These are phyloP conservation scores for Beaufortia kweichowensis DNA, from an alignment of 2,113 vertebrate genomes.

Conservation along the genomic window DNA sequence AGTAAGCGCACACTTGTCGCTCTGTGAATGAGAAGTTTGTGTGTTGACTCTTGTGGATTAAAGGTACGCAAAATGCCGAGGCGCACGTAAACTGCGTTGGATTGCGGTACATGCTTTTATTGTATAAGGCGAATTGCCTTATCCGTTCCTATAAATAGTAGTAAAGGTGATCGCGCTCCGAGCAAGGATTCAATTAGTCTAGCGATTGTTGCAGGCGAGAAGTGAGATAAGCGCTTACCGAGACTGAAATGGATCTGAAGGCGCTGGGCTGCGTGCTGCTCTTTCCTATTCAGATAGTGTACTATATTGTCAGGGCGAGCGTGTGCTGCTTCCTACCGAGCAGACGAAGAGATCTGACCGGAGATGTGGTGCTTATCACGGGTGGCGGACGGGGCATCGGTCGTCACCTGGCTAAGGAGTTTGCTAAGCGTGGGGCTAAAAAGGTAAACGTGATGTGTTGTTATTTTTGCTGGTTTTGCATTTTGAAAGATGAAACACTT, in stretches of 20 bases:
- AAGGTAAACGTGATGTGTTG: conserved; percentile 78
- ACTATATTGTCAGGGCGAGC: conserved; percentile 75
- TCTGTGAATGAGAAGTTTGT: conserved; percentile 16
- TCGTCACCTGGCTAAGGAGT: conserved; percentile 89
- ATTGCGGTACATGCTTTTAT: not conserved
- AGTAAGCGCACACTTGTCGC: conserved; percentile 40
- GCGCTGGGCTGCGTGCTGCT: conserved; percentile 81
- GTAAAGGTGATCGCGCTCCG: conserved; percentile 36
- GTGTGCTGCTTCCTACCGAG: conserved; percentile 76
- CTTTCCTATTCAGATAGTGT: conserved; percentile 83
- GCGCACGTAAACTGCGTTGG: conserved; percentile 5
- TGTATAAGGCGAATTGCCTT: conserved; percentile 7
- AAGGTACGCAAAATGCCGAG: conserved; percentile 26
- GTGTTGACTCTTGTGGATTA: not conserved
- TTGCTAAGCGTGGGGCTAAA: conserved; percentile 83
- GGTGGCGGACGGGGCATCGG: conserved; percentile 97
- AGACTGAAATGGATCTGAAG: conserved; percentile 79
- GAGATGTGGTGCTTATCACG: conserved; percentile 90
- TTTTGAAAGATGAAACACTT: not conserved
- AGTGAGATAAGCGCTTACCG: conserved; percentile 18
- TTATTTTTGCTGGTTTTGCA: not conserved
- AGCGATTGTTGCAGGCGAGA: conserved; percentile 14
- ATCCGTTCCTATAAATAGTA: conserved; percentile 17
- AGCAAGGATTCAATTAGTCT: conserved; percentile 24
- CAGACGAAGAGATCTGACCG: conserved; percentile 80